A percentile compares a stretch with the other conserved stretches of the same genome.
Conservation (phyloP, 2,888 invertebrate genomes). For the Perizoma flavofasciatum region DNA sequence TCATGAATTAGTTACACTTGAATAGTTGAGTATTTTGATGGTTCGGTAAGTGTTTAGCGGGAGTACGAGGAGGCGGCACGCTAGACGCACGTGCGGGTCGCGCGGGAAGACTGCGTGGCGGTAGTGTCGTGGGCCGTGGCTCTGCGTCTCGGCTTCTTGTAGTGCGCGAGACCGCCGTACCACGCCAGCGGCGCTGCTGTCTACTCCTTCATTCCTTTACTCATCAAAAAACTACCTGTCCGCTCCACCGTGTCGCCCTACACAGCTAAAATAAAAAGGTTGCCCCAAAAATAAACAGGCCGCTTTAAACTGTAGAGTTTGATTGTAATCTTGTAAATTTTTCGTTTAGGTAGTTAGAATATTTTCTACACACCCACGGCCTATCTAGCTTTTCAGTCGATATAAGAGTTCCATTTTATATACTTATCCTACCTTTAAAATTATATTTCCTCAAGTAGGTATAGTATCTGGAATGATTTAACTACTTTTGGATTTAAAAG, state of each 20-base stretch:
- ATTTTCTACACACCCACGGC: too few species aligned
- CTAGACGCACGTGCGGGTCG: conserved; percentile 79
- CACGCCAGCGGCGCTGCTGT: conserved; percentile 61
- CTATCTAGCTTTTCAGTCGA: too few species aligned
- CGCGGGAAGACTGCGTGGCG: conserved; percentile 84
- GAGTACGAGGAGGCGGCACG: conserved; percentile 63
- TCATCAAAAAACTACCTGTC: conserved; percentile 26
- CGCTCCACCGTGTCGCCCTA: conserved; percentile 9
- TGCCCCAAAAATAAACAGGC: conserved; percentile 11
- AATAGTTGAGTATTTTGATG: conserved; percentile 53
- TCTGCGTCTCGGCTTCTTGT: conserved; percentile 53
- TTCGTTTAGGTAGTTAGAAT: too few species aligned
- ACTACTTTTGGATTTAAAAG: too few species aligned
- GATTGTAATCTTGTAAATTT: too few species aligned
- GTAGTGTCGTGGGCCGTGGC: conserved; percentile 70
- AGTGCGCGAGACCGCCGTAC: conserved; percentile 55
- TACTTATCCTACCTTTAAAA: too few species aligned
- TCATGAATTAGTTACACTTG: conserved; percentile 58
- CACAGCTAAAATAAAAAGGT: conserved; percentile 14
- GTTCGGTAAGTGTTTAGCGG: conserved; percentile 59
- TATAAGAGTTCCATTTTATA: too few species aligned
- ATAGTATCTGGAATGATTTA: too few species aligned
- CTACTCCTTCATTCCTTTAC: conserved; percentile 30
- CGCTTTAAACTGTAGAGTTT: conserved; percentile 6
- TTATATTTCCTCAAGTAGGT: too few species aligned